Percentiles rank a stretch among this genome's conserved stretches.
These are phyloP conservation scores for Tiliqua scincoides DNA, from an alignment of 2,113 vertebrate species.

Conservation along the genomic window DNA sequence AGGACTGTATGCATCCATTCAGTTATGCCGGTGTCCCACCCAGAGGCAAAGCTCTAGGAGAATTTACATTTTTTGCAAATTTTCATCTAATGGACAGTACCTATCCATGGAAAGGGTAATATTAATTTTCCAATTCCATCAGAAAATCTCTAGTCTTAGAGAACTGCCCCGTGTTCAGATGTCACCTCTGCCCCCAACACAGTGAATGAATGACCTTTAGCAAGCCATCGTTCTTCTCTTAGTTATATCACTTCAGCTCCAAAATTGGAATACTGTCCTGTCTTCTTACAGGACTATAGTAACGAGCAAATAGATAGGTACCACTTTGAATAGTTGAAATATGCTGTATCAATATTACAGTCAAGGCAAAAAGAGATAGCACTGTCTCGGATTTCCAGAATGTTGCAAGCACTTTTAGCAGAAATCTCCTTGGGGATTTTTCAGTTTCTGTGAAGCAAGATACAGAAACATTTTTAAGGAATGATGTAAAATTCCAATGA, in stretches of 20 bases:
- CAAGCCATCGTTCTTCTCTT: background rate
- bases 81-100: background rate
- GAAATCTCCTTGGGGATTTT: constrained; percentile 21
- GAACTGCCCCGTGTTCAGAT: background rate
- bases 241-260: background rate
- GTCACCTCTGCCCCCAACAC: background rate
- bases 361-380: background rate
- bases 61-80: background rate
- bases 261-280: background rate
- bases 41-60: background rate
- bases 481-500: background rate
- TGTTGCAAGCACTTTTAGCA: background rate
- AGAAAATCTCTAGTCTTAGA: background rate
- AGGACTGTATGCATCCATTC: too few relatives aligned
- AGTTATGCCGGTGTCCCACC: too few relatives aligned
- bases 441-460: background rate
- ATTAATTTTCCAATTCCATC: background rate
- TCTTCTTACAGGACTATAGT: background rate
- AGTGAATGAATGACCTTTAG: too few relatives aligned
- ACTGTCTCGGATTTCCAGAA: background rate
- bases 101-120: background rate
- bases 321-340: background rate
- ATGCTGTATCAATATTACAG: background rate
- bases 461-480: background rate
- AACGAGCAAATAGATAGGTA: background rate